Base-by-base conservation (phyloP, 2,797 vertebrate genomes). In the Neosalanx taihuensis region DNA sequence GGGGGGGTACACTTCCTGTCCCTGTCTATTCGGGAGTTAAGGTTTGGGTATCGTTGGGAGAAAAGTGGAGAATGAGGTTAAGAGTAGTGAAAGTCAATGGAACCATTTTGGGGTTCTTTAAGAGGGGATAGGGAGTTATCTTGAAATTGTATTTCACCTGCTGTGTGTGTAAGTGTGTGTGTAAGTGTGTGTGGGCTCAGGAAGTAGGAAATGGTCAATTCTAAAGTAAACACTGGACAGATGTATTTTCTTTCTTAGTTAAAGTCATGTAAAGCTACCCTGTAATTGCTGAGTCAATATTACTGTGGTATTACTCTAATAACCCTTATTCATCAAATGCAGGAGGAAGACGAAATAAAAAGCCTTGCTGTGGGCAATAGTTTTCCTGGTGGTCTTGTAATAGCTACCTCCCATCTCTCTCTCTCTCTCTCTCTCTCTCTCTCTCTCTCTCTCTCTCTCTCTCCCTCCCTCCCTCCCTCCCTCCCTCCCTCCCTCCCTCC, bases 201-300 rank as follows among this genome's bases (percentile, higher is more conserved):
- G 83, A 89, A 82, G 84, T 77, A 78, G 80, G 81, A 78, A 80
- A 82, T 67, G 70, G 80, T 75, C 66, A 63, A 23, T 26, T 84
- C 71, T 78, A 78, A 83, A 69, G 66, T 77, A 83, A 91, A 88
- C 76, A 58, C 65, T 76, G 57, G 63, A 76, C 77, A 79, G 83
- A 84, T 70, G 74, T 85, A 64, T 83, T 90, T 89, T 87, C 78
- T 70, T 83, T 87, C 62, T 72, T 65, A 81, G 83, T 86, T 87
- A 87, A 82, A 83, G 81, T 80, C 73, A 85, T 81, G 75, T 86
- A 74, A 85, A 81, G 74, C 80, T 84, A 83, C 75, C 74, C 70
- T 79, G 81, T 91, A 86, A 91, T 85, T 89, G 86, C 74, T 83
- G 61, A 75, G 67, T 76, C 87, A 89, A 89, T 89, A 88, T 88